These are phyloP conservation scores for Acanthosoma haemorrhoidale DNA, from an alignment of 2,888 invertebrate genomes.

Conservation along the genomic window DNA sequence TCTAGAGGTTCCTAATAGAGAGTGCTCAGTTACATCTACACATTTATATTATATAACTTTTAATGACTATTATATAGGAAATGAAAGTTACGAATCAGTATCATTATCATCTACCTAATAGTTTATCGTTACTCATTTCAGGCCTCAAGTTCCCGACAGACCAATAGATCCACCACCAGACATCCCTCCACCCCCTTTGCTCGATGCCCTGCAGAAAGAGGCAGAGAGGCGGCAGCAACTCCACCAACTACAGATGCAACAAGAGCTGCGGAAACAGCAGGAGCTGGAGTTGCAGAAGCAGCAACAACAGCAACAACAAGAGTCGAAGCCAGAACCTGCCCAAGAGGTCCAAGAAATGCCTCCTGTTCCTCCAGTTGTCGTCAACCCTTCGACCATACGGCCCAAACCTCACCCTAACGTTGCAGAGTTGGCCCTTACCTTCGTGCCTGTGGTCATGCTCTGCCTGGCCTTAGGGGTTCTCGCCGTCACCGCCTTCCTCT, in stretches of 20 bases:
- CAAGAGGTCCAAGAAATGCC: background rate
- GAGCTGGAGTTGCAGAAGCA: background rate
- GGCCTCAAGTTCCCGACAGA: background rate
- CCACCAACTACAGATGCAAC: constrained; percentile 30
- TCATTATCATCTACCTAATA: too few species aligned
- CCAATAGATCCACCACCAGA: background rate
- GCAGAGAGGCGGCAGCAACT: constrained; percentile 30
- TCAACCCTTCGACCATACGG: constrained; percentile 31
- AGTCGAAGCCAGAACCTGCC: background rate
- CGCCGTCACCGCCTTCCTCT: constrained; percentile 61
- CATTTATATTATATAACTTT: too few species aligned
- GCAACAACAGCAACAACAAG: background rate
- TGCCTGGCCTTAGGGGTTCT: constrained; percentile 64
- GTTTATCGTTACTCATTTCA: background rate
- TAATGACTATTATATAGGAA: too few species aligned
- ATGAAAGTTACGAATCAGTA: too few species aligned
- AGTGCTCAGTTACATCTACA: too few species aligned
- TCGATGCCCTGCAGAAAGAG: background rate
- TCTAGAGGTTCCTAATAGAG: too few species aligned
- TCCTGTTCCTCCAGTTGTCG: constrained; percentile 29
- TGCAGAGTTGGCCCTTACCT: constrained; percentile 55
- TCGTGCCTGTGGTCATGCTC: constrained; percentile 66
- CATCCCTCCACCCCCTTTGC: background rate
- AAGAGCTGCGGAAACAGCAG: background rate
- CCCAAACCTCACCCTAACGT: constrained; percentile 35